These are phyloP conservation scores for Mus musculus DNA, from an alignment of 2,113 vertebrate genomes.

Conservation along the genomic window GRCm39 chr15:100699501-100700000, in stretches of 20 bases:
- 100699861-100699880: background rate
- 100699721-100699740: background rate
- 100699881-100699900: background rate
- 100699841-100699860: background rate
- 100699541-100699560: background rate
- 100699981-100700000: background rate
- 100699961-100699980: background rate
- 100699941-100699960: background rate
- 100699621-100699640: background rate
- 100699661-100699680: constrained; percentile 8
- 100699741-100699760: constrained; percentile 10
- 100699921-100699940: background rate
- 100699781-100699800: background rate
- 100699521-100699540: background rate
- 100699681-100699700: background rate
- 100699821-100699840: background rate
- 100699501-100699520: background rate
- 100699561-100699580: background rate
- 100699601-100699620: background rate
- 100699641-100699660: background rate
- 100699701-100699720: background rate
- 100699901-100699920: background rate
- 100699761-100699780: constrained; percentile 12
- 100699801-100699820: background rate
- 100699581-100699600: background rate